These are phyloP conservation scores for Gastrophysa polygoni DNA, from an alignment of 2,888 invertebrate genomes.

Conservation along the genomic window DNA sequence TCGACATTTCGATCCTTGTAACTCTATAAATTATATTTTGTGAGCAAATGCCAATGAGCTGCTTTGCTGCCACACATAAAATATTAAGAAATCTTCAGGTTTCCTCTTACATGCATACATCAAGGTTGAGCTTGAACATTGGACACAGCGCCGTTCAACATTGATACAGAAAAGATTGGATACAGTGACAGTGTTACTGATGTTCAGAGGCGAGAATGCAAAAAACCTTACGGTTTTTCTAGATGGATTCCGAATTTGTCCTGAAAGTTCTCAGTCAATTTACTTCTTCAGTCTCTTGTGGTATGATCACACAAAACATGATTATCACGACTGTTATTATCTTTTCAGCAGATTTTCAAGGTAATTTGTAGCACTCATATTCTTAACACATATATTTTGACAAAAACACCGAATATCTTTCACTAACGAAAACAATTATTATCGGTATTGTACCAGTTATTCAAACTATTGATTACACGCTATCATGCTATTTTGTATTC, in stretches of 20 bases:
- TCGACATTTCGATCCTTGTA: too few relatives aligned
- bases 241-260: too few relatives aligned
- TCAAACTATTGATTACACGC: too few relatives aligned
- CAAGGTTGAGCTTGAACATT: neutral
- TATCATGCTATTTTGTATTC: too few relatives aligned
- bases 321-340: slow-evolving; percentile 1
- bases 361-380: slow-evolving; percentile 10
- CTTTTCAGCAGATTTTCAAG: slow-evolving; percentile 10
- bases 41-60: too few relatives aligned
- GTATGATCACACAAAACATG: slow-evolving; percentile 2
- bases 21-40: too few relatives aligned
- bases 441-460: neutral
- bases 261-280: neutral
- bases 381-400: neutral
- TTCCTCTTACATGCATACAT: neutral
- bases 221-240: too few relatives aligned
- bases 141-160: neutral
- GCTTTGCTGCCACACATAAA: too few relatives aligned
- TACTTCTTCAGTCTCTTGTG: neutral
- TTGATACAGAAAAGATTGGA: neutral
- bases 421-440: slow-evolving; percentile 3
- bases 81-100: neutral
- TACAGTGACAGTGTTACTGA: neutral
- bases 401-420: slow-evolving; percentile 7
- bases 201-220: too few relatives aligned